Conservation (phyloP, 2,113 vertebrate genomes). For the Emydocephalus ijimae region DNA sequence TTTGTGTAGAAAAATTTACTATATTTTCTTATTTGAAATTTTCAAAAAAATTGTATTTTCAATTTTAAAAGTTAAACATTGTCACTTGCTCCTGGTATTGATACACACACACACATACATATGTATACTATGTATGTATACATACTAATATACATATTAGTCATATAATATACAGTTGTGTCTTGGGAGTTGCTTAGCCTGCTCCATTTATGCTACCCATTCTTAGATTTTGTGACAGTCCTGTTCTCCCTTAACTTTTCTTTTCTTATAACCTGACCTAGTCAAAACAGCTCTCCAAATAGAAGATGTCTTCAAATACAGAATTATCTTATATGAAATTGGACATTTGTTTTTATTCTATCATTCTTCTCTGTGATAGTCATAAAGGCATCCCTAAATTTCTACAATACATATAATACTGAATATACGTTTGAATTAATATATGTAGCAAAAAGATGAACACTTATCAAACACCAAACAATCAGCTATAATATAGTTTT, state of each 20-base stretch:
- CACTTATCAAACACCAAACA: background rate
- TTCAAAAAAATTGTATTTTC: background rate
- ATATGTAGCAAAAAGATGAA: background rate
- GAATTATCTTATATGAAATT: background rate
- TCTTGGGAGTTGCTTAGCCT: background rate
- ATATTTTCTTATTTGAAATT: background rate
- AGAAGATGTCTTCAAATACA: background rate
- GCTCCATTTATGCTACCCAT: background rate
- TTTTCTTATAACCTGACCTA: background rate
- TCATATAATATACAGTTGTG: background rate
- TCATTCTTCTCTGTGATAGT: background rate
- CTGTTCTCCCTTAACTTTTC: background rate
- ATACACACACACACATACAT: too few relatives aligned
- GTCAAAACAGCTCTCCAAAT: background rate
- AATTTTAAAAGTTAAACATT: background rate
- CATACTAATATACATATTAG: too few relatives aligned
- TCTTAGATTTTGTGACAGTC: background rate
- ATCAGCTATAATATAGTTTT: background rate
- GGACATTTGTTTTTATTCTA: background rate
- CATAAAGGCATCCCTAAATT: background rate
- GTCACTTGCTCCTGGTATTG: background rate
- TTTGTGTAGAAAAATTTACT: background rate
- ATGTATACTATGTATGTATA: too few relatives aligned
- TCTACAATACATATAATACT: background rate
- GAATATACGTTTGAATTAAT: background rate